phyloP scores from a whole-genome alignment of 2,113 vertebrate species.

The Anarrhichthys ocellatus region DNA sequence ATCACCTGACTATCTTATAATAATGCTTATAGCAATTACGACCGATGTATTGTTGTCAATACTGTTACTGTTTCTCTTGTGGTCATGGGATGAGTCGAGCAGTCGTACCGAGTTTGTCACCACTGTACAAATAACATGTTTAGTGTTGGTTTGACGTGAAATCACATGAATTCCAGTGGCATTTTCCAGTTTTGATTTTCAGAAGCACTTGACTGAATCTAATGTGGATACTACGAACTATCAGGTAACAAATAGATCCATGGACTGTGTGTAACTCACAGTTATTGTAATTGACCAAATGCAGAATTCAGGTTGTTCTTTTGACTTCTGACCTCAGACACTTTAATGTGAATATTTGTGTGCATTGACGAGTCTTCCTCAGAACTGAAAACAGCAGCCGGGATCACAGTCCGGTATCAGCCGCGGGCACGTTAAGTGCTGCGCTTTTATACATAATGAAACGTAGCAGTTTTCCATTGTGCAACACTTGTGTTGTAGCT shows the following conservation, averaged over 20 bases:
- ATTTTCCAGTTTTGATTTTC: conserved; percentile 34
- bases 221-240: conserved; percentile 27
- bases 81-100: conserved; percentile 52
- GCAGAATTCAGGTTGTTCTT: conserved; percentile 23
- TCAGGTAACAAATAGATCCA: conserved; percentile 8
- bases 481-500: not conserved
- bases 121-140: conserved; percentile 50
- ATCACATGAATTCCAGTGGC: conserved; percentile 61
- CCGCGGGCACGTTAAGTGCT: not conserved
- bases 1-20: conserved; percentile 49
- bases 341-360: conserved; percentile 9
- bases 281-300: not conserved
- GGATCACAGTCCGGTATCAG: not conserved
- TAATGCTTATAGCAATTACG: conserved; percentile 52
- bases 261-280: not conserved
- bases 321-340: conserved; percentile 30
- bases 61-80: conserved; percentile 67
- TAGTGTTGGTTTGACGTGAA: conserved; percentile 49
- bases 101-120: conserved; percentile 48
- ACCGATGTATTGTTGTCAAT: conserved; percentile 67
- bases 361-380: conserved; percentile 19
- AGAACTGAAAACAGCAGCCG: conserved; percentile 8
- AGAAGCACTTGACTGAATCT: not conserved
- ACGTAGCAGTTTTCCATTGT: conserved; percentile 6
- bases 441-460: not conserved